Percentiles rank a stretch among this genome's conserved stretches.
phyloP scores from a whole-genome alignment of 1,140 invertebrate genomes.

The Mamestra configurata region DNA sequence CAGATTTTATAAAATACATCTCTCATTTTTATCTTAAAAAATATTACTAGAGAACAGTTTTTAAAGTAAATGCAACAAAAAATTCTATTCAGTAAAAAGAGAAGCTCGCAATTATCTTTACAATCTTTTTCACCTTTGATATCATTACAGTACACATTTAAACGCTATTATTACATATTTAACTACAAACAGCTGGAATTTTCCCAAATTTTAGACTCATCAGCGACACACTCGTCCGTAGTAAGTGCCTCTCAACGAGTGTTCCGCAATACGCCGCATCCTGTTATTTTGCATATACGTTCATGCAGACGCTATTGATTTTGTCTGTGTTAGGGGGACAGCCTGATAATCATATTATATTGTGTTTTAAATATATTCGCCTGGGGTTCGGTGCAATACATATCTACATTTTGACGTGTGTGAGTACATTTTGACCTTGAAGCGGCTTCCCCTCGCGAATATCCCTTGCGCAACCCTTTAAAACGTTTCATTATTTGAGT shows the following conservation, averaged over 20 bases:
- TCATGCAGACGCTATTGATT: conserved; percentile 84
- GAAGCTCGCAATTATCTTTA: conserved; percentile 14
- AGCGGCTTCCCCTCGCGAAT: conserved; percentile 53
- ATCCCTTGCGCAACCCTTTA: conserved; percentile 44
- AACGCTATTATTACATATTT: not conserved
- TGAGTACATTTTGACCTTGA: conserved; percentile 76
- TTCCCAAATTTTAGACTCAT: not conserved
- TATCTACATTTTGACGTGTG: conserved; percentile 23
- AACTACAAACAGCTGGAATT: not conserved
- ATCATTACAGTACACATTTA: not conserved
- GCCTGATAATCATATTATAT: conserved; percentile 86
- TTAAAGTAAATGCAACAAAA: not conserved
- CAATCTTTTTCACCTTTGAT: conserved; percentile 7
- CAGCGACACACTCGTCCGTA: not conserved
- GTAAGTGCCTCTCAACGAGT: conserved; percentile 1
- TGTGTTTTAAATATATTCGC: conserved; percentile 84
- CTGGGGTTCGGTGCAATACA: conserved; percentile 62
- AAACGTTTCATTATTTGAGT: conserved; percentile 51
- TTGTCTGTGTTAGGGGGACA: conserved; percentile 87
- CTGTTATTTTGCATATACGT: conserved; percentile 72
- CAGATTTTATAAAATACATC: not conserved
- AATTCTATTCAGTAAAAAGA: not conserved
- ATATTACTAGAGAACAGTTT: not conserved
- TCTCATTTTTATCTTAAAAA: not conserved
- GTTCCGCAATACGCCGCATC: conserved; percentile 60